Evolutionary conservation across 2,797 vertebrate genomes (phyloP).

Genomic region (Lagocephalus sceleratus): DNA sequence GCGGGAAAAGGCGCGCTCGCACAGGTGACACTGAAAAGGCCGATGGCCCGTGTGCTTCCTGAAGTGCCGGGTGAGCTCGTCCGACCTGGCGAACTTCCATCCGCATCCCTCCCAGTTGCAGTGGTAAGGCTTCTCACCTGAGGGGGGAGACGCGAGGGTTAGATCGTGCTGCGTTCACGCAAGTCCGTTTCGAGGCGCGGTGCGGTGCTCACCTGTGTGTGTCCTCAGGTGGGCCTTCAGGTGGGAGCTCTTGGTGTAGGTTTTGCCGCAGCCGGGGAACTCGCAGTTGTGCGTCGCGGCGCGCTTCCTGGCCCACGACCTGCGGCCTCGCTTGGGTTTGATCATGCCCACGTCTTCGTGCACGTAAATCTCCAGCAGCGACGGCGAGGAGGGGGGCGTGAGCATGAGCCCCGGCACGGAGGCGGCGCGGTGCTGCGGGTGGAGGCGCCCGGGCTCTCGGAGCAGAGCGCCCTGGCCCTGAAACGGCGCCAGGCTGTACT

Average conservation of each 20-base stretch:
- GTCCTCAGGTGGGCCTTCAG: slow-evolving; percentile 93
- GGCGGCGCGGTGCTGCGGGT: slow-evolving; percentile 71
- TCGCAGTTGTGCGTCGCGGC: slow-evolving; percentile 92
- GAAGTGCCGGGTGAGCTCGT: slow-evolving; percentile 90
- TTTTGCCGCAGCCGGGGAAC: slow-evolving; percentile 90
- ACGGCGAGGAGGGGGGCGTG: slow-evolving; percentile 88
- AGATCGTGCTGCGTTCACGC: not conserved
- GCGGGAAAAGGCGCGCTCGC: slow-evolving; percentile 89
- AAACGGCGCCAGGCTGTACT: slow-evolving; percentile 72
- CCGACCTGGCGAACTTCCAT: slow-evolving; percentile 92
- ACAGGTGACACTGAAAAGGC: slow-evolving; percentile 91
- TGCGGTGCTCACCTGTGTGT: slow-evolving; percentile 82
- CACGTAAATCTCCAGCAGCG: slow-evolving; percentile 82
- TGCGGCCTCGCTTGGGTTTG: slow-evolving; percentile 84
- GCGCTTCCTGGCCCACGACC: slow-evolving; percentile 88
- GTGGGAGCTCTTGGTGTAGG: slow-evolving; percentile 93
- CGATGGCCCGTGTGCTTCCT: slow-evolving; percentile 91
- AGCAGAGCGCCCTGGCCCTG: slow-evolving; percentile 82
- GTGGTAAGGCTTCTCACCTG: slow-evolving; percentile 93
- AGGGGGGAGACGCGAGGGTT: not conserved
- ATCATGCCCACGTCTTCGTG: slow-evolving; percentile 71
- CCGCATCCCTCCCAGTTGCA: slow-evolving; percentile 95
- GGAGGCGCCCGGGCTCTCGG: slow-evolving; percentile 72
- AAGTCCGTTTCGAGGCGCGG: not conserved
- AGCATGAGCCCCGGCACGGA: slow-evolving; percentile 80